Conservation (phyloP, 2,797 vertebrate genomes). For the Thaleichthys pacificus region DNA sequence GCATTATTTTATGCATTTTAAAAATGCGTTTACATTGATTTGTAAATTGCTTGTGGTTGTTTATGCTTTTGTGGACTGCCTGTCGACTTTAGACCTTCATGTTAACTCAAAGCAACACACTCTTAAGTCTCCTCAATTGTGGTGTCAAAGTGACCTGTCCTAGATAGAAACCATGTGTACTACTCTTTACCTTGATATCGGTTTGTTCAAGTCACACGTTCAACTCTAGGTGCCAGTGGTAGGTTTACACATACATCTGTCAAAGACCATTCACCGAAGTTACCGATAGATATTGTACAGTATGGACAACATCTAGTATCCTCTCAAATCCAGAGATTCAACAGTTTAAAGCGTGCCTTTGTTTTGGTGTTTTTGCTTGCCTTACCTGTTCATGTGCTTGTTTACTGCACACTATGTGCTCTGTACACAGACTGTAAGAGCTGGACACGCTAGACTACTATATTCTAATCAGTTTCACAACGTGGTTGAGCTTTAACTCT, state of each 20-base stretch:
- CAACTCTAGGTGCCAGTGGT: neutral
- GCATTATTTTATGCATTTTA: constrained; percentile 30
- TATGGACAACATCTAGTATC: neutral
- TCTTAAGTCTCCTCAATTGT: neutral
- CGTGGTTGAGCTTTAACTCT: neutral
- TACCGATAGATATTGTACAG: too few relatives aligned
- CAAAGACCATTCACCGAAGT: too few relatives aligned
- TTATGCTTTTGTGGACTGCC: constrained; percentile 12
- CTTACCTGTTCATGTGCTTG: neutral
- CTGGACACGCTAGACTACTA: neutral
- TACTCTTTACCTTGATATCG: neutral
- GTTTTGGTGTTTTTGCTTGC: neutral
- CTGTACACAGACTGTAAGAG: neutral
- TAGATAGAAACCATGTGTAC: neutral
- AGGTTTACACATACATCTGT: too few relatives aligned
- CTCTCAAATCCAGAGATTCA: neutral
- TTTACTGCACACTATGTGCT: neutral
- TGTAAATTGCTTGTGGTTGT: constrained; percentile 4
- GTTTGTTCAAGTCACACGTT: neutral
- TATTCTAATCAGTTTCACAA: neutral
- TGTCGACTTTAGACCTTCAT: neutral
- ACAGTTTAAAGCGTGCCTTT: neutral
- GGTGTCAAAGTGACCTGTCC: neutral
- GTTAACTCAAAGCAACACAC: too few relatives aligned
- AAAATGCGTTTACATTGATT: constrained; percentile 25